Percentiles rank a stretch among this genome's conserved stretches.
Evolutionary conservation across 2,797 vertebrate species (phyloP).

Genomic region (Meriones psammophilus): DNA sequence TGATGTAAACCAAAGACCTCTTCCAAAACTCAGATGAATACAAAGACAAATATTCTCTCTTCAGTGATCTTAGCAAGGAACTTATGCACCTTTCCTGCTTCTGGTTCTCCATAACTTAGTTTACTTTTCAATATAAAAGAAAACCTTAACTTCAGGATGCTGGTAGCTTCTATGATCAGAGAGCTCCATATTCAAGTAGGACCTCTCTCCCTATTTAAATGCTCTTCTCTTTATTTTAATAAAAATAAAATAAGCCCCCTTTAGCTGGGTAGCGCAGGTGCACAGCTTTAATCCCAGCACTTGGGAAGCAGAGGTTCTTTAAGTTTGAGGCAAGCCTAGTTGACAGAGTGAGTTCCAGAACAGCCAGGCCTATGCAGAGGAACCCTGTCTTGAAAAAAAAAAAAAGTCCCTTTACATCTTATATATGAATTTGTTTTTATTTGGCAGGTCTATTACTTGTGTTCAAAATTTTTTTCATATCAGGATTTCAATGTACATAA

Average conservation of each 20-base stretch:
- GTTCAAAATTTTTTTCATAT: background rate
- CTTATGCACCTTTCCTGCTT: background rate
- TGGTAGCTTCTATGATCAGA: background rate
- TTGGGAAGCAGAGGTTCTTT: background rate
- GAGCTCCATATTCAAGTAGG: background rate
- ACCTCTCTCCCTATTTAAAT: background rate
- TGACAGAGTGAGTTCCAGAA: background rate
- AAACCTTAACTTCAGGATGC: background rate
- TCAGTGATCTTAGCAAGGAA: rapidly evolving
- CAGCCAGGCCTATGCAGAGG: background rate
- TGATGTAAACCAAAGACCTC: background rate
- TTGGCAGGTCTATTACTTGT: background rate
- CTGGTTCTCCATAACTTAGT: background rate
- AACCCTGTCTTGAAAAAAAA: background rate
- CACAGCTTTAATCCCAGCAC: background rate
- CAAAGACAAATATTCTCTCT: background rate
- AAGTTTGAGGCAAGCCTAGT: background rate
- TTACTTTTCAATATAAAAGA: background rate
- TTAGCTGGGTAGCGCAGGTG: background rate
- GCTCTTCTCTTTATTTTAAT: background rate
- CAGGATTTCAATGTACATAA: background rate
- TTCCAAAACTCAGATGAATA: background rate
- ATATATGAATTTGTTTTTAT: background rate
- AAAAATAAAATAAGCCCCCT: background rate
- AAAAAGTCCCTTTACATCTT: background rate